phyloP scores from a whole-genome alignment of 1,140 invertebrate species.

The Mya arenaria region DNA sequence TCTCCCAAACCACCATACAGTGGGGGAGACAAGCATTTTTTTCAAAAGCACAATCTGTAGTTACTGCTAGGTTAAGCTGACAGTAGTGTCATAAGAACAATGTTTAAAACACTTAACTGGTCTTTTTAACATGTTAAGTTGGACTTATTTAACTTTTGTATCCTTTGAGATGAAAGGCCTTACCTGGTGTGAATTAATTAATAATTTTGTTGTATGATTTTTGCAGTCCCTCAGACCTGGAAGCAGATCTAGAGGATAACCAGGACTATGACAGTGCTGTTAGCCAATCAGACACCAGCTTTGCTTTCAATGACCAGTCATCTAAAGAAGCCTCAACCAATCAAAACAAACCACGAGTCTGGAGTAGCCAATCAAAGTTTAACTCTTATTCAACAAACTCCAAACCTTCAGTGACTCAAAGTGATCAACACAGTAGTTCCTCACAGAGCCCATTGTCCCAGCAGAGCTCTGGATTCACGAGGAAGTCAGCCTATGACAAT shows the following conservation, averaged over 20 bases:
- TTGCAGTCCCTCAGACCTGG: conserved; percentile 84
- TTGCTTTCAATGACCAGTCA: conserved; percentile 76
- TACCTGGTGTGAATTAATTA: no score
- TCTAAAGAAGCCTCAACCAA: conserved; percentile 45
- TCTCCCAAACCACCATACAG: no score
- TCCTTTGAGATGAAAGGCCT: no score
- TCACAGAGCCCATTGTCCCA: background rate
- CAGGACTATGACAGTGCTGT: conserved; percentile 82
- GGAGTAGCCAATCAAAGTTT: conserved; percentile 44
- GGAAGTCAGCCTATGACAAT: conserved; percentile 9
- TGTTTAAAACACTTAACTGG: no score
- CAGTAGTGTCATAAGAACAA: no score
- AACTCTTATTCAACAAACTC: conserved; percentile 42
- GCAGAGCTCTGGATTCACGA: background rate
- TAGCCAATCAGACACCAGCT: conserved; percentile 80
- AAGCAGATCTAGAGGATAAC: conserved; percentile 86
- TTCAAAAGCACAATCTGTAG: no score
- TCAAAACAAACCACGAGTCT: conserved; percentile 6
- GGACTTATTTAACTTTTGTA: no score
- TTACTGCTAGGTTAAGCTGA: no score
- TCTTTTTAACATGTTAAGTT: no score
- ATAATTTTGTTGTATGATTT: no score
- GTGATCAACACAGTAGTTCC: background rate
- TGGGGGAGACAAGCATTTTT: no score
- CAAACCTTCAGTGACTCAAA: conserved; percentile 42